These are phyloP conservation scores for Saimiri boliviensis DNA, from an alignment of 2,113 vertebrate species.

Conservation along the genomic window DNA sequence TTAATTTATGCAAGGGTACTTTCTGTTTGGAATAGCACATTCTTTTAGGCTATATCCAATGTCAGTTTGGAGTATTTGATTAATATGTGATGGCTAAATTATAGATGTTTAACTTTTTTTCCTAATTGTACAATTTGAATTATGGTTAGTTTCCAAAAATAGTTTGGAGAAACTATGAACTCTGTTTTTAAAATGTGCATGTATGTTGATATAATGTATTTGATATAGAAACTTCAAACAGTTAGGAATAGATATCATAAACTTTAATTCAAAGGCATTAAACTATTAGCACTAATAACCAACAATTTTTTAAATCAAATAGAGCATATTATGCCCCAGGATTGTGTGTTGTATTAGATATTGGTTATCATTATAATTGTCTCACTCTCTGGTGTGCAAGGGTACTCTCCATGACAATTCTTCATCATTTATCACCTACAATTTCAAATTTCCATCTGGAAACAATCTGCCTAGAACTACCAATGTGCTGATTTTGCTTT, in stretches of 20 bases:
- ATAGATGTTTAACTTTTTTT: background rate
- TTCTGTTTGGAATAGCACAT: background rate
- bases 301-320: background rate
- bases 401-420: background rate
- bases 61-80: background rate
- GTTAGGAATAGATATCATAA: background rate
- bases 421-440: background rate
- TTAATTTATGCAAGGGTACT: background rate
- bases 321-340: background rate
- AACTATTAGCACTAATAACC: background rate
- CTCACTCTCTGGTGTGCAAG: background rate
- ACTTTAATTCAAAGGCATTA: background rate
- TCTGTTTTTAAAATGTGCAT: background rate
- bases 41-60: background rate
- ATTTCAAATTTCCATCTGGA: slow-evolving; percentile 30
- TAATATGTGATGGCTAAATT: background rate
- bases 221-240: background rate
- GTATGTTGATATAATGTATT: background rate
- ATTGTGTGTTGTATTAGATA: background rate
- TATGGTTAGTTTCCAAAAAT: slow-evolving; percentile 43
- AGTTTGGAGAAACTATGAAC: background rate
- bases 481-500: slow-evolving; percentile 8
- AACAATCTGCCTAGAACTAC: background rate
- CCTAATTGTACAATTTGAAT: background rate
- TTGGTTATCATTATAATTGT: background rate